Base-by-base conservation (phyloP, 2,797 vertebrate species). In the Mormyrops attenuatus region DNA sequence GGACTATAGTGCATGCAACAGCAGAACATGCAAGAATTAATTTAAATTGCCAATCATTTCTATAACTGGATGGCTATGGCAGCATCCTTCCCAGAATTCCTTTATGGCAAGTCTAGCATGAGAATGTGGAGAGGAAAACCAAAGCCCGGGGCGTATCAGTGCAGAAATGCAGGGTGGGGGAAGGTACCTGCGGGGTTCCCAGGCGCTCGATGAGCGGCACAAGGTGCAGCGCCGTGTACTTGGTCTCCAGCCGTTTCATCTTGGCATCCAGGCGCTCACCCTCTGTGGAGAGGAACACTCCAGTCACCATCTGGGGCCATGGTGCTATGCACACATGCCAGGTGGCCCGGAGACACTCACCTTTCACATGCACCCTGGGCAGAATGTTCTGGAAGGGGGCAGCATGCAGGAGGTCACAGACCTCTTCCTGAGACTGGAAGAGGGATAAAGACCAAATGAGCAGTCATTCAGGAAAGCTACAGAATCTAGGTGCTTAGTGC, bases 301-400 rank as follows among this genome's bases (percentile, higher is more conserved):
- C 11, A 41, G 82, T 63, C 47, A 89, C 47, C n/a, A 30, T 17
- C 26, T 26, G 44, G 6, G 49, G 11, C 44, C 17, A 6, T 9
- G 73, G 41, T 13, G 34, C 52, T n/a, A 11, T 8, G 1, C 55
- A 41, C 30, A 20, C 11, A 17, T 49, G 38, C 22, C 50, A 63
- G 50, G n/a, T 4, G 26, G 17, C 15, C 87, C 6, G 3, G 9
- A 86, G 47, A 44, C 13, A 2, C 0, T 92, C 94, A 99, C 99
- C 99, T 98, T 99, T 99, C 90, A 99, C 97, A 0, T 99, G 98
- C 91, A 99, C 97, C 90, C 98, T 94, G 2, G 99, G 99, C 53
- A 99, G 95, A 93, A 99, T 99, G 93, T 99, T 99, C 93, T 99
- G 99, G 93, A 99, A 99, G 0, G 98, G 99, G 0, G 99, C 99